Conservation (phyloP, 2,888 invertebrate species). For the Aricia artaxerxes region DNA sequence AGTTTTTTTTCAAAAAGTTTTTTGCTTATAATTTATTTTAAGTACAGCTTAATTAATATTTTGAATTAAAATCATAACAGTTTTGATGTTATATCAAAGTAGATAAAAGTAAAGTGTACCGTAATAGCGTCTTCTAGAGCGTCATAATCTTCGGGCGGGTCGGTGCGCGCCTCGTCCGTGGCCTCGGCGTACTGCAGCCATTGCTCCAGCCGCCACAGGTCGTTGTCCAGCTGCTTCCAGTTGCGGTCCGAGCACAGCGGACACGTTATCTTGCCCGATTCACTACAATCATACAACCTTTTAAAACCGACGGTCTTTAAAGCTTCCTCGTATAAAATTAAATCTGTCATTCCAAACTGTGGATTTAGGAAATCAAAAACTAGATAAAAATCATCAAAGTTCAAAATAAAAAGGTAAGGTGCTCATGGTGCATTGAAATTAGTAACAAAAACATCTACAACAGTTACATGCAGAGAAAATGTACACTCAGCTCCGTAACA, state of each 20-base stretch:
- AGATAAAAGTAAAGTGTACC: conserved; percentile 51
- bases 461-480: conserved; percentile 26
- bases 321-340: neutral
- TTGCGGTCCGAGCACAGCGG: conserved; percentile 92
- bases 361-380: neutral
- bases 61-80: no score
- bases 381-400: neutral
- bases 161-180: conserved; percentile 84
- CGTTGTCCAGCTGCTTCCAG: conserved; percentile 94
- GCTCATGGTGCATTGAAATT: conserved; percentile 15
- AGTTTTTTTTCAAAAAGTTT: no score
- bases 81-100: no score
- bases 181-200: conserved; percentile 94
- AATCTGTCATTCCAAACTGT: conserved; percentile 9
- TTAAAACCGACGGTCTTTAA: neutral
- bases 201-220: conserved; percentile 93
- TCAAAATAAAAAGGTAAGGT: neutral
- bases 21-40: no score
- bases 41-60: no score
- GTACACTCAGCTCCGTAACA: neutral
- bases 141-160: conserved; percentile 89
- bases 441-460: conserved; percentile 19
- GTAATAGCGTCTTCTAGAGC: conserved; percentile 92
- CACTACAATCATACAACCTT: conserved; percentile 68
- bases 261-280: conserved; percentile 89